Percentiles rank a stretch among this genome's conserved stretches.
phyloP scores from a whole-genome alignment of 2,113 vertebrate genomes.

The Astur gentilis region DNA sequence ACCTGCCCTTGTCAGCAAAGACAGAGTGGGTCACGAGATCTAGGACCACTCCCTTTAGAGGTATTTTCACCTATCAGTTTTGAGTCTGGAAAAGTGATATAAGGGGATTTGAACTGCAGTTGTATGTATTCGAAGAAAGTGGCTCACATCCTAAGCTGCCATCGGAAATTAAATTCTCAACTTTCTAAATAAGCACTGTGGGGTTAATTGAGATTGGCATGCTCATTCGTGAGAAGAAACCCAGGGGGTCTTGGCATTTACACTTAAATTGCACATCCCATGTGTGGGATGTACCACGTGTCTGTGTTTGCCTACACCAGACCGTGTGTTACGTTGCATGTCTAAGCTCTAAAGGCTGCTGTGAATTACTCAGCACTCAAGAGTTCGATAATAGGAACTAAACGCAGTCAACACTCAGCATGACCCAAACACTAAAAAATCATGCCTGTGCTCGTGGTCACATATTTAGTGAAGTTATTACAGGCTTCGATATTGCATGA shows the following conservation, averaged over 20 bases:
- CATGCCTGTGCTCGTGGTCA: neutral
- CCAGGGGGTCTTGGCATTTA: neutral
- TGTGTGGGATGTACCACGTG: neutral
- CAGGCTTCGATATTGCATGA: neutral
- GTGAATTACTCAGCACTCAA: neutral
- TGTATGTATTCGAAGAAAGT: neutral
- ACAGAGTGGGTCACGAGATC: neutral
- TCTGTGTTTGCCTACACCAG: neutral
- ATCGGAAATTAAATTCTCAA: neutral
- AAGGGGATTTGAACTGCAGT: neutral
- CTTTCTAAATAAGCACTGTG: neutral
- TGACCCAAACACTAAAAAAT: neutral
- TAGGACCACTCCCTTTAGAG: neutral
- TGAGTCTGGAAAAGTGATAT: neutral
- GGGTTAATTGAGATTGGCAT: neutral
- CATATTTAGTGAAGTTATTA: neutral
- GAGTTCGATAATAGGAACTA: neutral
- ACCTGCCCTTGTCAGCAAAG: neutral
- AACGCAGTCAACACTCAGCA: neutral
- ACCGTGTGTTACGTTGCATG: neutral
- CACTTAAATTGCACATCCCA: neutral
- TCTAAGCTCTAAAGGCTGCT: neutral
- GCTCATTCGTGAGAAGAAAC: neutral
- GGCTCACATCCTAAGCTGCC: neutral
- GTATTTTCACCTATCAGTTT: neutral